Conservation (phyloP, 2,888 invertebrate genomes). For the Caenorhabditis sinica region DNA sequence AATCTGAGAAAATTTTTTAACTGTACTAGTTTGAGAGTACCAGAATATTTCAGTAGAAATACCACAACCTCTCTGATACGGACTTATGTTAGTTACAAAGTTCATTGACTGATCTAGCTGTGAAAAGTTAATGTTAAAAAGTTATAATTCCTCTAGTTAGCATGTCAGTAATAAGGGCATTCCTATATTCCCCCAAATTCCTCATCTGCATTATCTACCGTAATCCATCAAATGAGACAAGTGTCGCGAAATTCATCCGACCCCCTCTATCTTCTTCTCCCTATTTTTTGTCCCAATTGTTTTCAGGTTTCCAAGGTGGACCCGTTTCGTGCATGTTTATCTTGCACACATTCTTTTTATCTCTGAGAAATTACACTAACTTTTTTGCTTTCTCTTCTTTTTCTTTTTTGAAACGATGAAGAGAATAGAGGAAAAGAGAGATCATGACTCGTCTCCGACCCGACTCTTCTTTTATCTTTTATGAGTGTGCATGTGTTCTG, state of each 20-base stretch:
- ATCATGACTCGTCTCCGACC: constrained; percentile 44
- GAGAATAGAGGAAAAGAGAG: background rate
- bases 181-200: too few relatives aligned
- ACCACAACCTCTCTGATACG: too few relatives aligned
- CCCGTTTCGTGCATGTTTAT: constrained; percentile 39
- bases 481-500: constrained; percentile 37
- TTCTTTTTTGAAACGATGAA: constrained; percentile 19
- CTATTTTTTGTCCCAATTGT: constrained; percentile 10
- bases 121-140: too few relatives aligned
- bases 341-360: constrained; percentile 23
- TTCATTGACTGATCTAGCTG: too few relatives aligned
- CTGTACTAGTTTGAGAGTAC: too few relatives aligned
- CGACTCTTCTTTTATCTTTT: constrained; percentile 22
- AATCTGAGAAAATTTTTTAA: too few relatives aligned
- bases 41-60: too few relatives aligned
- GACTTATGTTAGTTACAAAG: too few relatives aligned
- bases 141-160: too few relatives aligned
- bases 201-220: background rate
- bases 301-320: constrained; percentile 27
- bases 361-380: constrained; percentile 38
- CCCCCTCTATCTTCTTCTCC: background rate
- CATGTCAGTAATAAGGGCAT: too few relatives aligned
- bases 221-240: background rate
- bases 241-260: background rate
- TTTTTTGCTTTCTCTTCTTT: constrained; percentile 1